Evolutionary conservation across 92 coral and sea anemone species (phyloP).

Genomic region (Actinernus sp.): DNA sequence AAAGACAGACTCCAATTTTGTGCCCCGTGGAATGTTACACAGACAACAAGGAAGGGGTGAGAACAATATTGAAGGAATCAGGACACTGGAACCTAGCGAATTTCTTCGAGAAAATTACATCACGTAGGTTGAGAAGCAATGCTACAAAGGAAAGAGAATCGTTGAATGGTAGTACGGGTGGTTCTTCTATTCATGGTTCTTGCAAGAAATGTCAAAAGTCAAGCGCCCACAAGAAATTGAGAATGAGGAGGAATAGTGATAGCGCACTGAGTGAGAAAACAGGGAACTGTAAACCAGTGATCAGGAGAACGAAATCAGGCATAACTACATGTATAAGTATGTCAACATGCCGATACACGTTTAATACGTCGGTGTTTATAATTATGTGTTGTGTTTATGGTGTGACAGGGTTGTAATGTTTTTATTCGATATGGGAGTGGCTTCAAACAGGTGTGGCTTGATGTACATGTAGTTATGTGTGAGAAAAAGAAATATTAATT

Average conservation of each 20-base stretch:
- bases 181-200: constrained; percentile 3
- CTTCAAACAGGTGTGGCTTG: too few relatives aligned
- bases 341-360: too few relatives aligned
- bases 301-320: constrained; percentile 19
- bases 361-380: too few relatives aligned
- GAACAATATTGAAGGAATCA: constrained; percentile 12
- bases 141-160: background rate
- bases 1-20: constrained; percentile 16
- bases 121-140: constrained; percentile 1
- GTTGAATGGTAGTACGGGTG: constrained; percentile 9
- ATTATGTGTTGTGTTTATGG: too few relatives aligned
- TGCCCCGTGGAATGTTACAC: constrained; percentile 1
- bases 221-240: constrained; percentile 1
- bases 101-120: constrained; percentile 22
- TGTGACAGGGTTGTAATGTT: too few relatives aligned
- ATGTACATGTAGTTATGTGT: too few relatives aligned
- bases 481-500: too few relatives aligned
- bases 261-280: constrained; percentile 40
- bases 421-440: too few relatives aligned
- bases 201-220: constrained; percentile 34
- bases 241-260: constrained; percentile 63
- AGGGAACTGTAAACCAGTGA: constrained; percentile 1
- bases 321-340: too few relatives aligned
- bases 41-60: constrained; percentile 11
- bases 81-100: constrained; percentile 29